Conservation (phyloP, 2,888 invertebrate species). For the Liodrosophila aerea region DNA sequence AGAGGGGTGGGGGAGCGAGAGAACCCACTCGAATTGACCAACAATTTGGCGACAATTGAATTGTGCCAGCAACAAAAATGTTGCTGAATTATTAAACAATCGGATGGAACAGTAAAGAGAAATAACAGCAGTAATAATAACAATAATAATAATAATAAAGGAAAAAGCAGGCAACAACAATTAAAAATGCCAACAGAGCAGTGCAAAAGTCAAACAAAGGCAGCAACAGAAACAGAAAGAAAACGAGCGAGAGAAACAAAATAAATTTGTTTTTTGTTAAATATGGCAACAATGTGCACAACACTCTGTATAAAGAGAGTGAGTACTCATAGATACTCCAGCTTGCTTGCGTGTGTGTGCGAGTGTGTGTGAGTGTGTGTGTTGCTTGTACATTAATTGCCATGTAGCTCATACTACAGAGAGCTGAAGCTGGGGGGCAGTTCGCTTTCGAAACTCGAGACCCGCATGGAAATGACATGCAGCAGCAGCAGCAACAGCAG, state of each 20-base stretch:
- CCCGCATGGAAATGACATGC: conserved; percentile 58
- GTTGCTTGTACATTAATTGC: conserved; percentile 65
- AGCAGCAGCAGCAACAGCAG: conserved; percentile 7
- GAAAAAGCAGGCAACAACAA: conserved; percentile 42
- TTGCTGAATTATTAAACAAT: conserved; percentile 55
- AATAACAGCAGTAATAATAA: conserved; percentile 17
- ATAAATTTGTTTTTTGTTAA: conserved; percentile 26
- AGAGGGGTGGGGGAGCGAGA: neutral
- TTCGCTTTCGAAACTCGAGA: conserved; percentile 53
- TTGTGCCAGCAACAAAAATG: conserved; percentile 40
- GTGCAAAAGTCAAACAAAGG: conserved; percentile 67
- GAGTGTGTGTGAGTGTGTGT: conserved; percentile 6
- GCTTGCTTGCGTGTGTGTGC: conserved; percentile 17
- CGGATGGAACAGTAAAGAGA: conserved; percentile 15
- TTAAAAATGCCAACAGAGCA: conserved; percentile 72
- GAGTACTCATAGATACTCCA: conserved; percentile 39
- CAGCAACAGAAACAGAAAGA: conserved; percentile 18
- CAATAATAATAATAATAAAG: conserved; percentile 17
- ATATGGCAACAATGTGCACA: conserved; percentile 51
- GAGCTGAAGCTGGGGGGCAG: conserved; percentile 14
- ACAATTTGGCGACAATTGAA: conserved; percentile 29
- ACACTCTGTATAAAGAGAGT: conserved; percentile 1
- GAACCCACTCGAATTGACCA: conserved; percentile 18
- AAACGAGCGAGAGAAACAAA: conserved; percentile 16
- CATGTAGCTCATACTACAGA: conserved; percentile 31